Evolutionary conservation across 2,113 vertebrate species (phyloP), one percentile per base, ranked within the genome.

Genomic region (Sceloporus tristichus): DNA sequence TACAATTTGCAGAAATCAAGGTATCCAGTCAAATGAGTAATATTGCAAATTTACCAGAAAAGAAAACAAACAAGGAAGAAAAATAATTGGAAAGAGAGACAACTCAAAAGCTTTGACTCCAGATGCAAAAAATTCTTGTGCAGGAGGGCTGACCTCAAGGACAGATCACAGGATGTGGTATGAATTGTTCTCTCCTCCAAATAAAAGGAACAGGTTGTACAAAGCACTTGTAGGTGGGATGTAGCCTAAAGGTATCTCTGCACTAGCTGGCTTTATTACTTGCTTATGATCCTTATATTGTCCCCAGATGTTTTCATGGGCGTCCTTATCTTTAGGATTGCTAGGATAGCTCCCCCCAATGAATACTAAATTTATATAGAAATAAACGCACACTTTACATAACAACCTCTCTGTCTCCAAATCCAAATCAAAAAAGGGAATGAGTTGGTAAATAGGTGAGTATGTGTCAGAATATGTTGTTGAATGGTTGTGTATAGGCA

Each of bases 201-300:
- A 76, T 59, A 85, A 59, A 40, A 53, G 40, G 75, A 42, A n/a
- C 71, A 27, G 71, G 27, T 83, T 71, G 27, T 27, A 21, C 16
- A 71, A 70, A 73, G 48, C 70, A 19, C 29, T 34, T 56, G 68
- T 73, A 71, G 82, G 82, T 84, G 68, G 82, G 68, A 84, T 70
- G 8, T 29, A 1, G 48, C 68, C 82, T 71, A 71, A 84, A 84
- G 66, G 42, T 71, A 84, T 84, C 25, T 71, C 66, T 73, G 40
- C 27, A 54, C 18, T 48, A 54, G 68, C 40, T 54, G 70, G 29
- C 18, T 84, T 84, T 84, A 14, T 71, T n/a, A 42, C 82, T 34
- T 71, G 25, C 42, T 83, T 66, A 29, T 53, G 48, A 68, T 16
- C 71, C 66, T 71, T 84, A 34, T n/a, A 71, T 71, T 54, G 66